These are phyloP conservation scores for Scarus forsteni DNA, from an alignment of 2,797 vertebrate species.

Conservation along the genomic window DNA sequence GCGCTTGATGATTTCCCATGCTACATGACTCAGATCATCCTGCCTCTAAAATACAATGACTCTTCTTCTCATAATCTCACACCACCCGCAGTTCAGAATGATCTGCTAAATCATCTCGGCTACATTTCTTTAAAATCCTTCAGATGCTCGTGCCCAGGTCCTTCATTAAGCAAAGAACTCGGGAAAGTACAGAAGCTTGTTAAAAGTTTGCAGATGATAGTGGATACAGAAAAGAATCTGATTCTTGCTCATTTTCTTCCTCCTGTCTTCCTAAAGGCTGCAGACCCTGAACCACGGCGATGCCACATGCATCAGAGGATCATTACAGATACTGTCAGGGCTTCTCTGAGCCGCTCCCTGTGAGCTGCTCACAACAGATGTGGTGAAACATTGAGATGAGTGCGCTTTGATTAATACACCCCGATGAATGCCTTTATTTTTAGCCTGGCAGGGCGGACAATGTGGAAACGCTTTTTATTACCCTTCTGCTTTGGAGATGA, in stretches of 20 bases:
- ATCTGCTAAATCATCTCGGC: no score
- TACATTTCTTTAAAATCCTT: no score
- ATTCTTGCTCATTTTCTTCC: not conserved
- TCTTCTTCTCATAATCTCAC: no score
- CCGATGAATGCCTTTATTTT: constrained; percentile 75
- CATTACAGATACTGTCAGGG: constrained; percentile 2
- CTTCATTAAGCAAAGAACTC: no score
- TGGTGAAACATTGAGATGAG: constrained; percentile 52
- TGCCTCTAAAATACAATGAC: not conserved
- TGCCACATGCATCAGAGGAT: not conserved
- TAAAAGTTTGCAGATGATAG: no score
- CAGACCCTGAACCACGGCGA: not conserved
- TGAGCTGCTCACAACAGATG: constrained; percentile 56
- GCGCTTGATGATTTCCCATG: not conserved
- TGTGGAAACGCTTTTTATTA: constrained; percentile 68
- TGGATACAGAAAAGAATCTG: not conserved
- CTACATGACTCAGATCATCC: not conserved
- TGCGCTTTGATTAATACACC: constrained; percentile 72
- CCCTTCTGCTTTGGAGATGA: constrained; percentile 69
- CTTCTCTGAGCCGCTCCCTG: constrained; percentile 25
- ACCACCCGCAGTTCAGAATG: not conserved
- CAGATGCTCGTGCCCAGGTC: no score
- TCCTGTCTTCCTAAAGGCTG: not conserved
- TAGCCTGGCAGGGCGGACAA: constrained; percentile 63
- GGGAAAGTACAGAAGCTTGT: no score